Percentiles rank a stretch among this genome's conserved stretches.
Evolutionary conservation across 2,888 invertebrate genomes (phyloP).

Genomic region (Isotomurus palustris): DNA sequence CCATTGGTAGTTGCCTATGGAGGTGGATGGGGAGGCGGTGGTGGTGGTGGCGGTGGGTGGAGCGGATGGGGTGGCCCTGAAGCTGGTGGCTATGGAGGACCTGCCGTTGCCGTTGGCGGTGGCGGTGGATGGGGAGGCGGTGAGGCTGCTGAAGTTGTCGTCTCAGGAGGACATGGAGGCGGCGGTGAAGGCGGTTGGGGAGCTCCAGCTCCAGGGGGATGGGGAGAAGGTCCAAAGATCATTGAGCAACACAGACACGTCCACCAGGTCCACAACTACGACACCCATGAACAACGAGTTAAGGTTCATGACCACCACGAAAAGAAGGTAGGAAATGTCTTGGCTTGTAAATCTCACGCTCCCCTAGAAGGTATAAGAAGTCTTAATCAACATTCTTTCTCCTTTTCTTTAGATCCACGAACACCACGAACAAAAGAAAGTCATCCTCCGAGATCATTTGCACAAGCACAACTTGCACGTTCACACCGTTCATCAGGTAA

Average conservation of each 20-base stretch:
- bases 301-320: conserved; percentile 33
- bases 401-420: conserved; percentile 27
- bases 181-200: conserved; percentile 6
- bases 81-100: conserved; percentile 10
- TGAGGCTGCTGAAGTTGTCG: conserved; percentile 16
- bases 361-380: too few species aligned
- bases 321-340: conserved; percentile 18
- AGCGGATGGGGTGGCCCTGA: conserved; percentile 7
- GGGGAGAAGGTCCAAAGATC: too few species aligned
- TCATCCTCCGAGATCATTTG: conserved; percentile 37
- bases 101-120: conserved; percentile 13
- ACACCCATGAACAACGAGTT: conserved; percentile 29
- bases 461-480: conserved; percentile 40
- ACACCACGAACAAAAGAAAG: conserved; percentile 34
- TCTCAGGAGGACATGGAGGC: not conserved
- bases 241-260: conserved; percentile 35
- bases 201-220: too few species aligned
- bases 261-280: conserved; percentile 33
- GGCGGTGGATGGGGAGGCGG: conserved; percentile 17
- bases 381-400: too few species aligned
- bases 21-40: conserved; percentile 1
- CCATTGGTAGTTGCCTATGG: too few species aligned
- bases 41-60: conserved; percentile 20
- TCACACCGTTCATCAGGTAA: conserved; percentile 37
- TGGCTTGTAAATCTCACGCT: not conserved